A percentile compares a stretch with the other conserved stretches of the same genome.
phyloP scores from a whole-genome alignment of 1,140 invertebrate species.

The Panulirus ornatus region DNA sequence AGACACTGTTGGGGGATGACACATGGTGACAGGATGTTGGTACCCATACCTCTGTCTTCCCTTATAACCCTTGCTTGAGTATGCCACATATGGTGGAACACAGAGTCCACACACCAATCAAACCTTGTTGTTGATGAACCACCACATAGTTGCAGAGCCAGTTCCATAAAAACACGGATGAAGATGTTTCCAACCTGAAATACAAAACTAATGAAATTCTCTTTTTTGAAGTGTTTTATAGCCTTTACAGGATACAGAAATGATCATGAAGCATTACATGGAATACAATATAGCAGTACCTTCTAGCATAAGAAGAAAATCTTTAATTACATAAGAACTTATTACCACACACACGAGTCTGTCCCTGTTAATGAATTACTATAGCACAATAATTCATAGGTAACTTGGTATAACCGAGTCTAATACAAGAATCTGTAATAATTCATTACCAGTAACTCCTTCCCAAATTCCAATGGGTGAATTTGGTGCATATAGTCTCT shows the following conservation, averaged over 20 bases:
- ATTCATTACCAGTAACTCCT: too few species aligned
- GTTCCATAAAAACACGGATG: conserved; percentile 47
- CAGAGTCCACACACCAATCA: conserved; percentile 59
- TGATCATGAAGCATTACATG: not conserved
- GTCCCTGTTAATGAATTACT: too few species aligned
- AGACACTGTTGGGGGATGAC: conserved; percentile 10
- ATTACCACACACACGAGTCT: too few species aligned
- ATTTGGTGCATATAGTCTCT: too few species aligned
- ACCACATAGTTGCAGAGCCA: conserved; percentile 48
- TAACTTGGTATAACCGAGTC: too few species aligned
- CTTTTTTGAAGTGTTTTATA: too few species aligned
- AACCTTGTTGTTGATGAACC: conserved; percentile 52
- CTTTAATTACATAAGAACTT: too few species aligned
- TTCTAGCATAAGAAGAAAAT: too few species aligned
- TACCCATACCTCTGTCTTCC: not conserved
- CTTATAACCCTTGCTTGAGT: conserved; percentile 24
- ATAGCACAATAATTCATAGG: too few species aligned
- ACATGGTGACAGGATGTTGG: not conserved
- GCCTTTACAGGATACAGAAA: not conserved
- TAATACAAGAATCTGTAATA: too few species aligned
- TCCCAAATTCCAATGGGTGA: too few species aligned
- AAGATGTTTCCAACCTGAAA: conserved; percentile 52
- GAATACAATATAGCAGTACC: too few species aligned
- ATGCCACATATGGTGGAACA: conserved; percentile 63
- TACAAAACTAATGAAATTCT: not conserved